A percentile compares a stretch with the other conserved stretches of the same genome.
Conservation (phyloP, 2,113 vertebrate species). For the Alexandromys fortis region DNA sequence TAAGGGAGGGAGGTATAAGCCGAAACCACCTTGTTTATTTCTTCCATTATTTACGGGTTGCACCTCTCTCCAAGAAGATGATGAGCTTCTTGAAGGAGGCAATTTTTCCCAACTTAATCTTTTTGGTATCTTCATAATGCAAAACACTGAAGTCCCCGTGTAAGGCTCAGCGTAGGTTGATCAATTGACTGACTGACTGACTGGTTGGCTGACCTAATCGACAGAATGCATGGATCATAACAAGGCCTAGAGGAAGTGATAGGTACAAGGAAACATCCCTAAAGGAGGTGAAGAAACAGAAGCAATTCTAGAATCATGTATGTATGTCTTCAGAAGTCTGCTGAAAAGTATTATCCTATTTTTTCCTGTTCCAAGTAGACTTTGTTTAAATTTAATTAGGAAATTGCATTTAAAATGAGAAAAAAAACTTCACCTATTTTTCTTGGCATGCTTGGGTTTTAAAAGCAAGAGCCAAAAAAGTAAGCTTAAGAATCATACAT, state of each 20-base stretch:
- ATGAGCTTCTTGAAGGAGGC: background rate
- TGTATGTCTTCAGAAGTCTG: background rate
- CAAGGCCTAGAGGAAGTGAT: background rate
- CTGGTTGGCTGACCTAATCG: background rate
- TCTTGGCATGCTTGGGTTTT: background rate
- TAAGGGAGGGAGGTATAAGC: background rate
- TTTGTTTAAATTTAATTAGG: constrained; percentile 52
- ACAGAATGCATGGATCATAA: background rate
- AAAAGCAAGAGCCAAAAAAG: constrained; percentile 37
- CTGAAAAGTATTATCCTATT: background rate
- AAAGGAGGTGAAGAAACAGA: background rate
- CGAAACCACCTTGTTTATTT: background rate
- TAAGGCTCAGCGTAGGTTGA: background rate
- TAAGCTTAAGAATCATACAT: constrained; percentile 24
- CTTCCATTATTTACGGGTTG: background rate
- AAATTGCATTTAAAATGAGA: constrained; percentile 19
- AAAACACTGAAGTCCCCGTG: background rate
- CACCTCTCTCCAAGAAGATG: background rate
- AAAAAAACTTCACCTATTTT: background rate
- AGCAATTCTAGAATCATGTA: constrained; percentile 10
- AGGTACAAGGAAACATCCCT: background rate
- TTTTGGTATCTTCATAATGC: background rate
- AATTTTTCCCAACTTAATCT: background rate
- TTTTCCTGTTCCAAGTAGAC: constrained; percentile 45
- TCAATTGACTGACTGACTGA: too few species aligned